Evolutionary conservation across 2,113 vertebrate genomes (phyloP).

Genomic region (Nycticryphes semicollaris): DNA sequence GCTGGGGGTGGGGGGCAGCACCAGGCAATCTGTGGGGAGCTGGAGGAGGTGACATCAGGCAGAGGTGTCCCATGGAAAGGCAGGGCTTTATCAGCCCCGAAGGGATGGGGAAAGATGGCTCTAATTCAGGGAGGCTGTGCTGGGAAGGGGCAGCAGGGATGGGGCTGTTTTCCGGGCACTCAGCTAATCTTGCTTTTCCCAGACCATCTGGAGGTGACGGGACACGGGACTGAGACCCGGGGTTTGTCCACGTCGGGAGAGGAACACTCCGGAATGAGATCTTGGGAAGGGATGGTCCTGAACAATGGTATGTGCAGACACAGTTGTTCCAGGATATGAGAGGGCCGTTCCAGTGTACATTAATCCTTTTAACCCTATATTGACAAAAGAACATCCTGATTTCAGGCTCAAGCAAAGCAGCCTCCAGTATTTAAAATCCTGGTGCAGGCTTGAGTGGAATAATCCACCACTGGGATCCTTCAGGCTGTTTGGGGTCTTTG

Average conservation of each 20-base stretch:
- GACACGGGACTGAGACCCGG: neutral
- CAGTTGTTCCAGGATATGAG: neutral
- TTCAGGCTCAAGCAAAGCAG: neutral
- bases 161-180: neutral
- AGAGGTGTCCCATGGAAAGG: neutral
- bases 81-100: neutral
- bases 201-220: neutral
- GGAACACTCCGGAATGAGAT: neutral
- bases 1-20: neutral
- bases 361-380: neutral
- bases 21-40: neutral
- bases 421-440: fast-evolving
- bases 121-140: slow-evolving; percentile 29
- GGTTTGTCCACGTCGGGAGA: fast-evolving
- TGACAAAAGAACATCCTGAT: neutral
- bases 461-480: neutral
- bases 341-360: neutral
- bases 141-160: slow-evolving; percentile 8
- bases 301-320: neutral
- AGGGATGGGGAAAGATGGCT: neutral
- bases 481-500: neutral
- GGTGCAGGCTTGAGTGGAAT: neutral
- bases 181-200: neutral
- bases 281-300: neutral
- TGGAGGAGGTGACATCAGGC: neutral